These are phyloP conservation scores for Diceros bicornis DNA, from an alignment of 2,797 vertebrate genomes.

Conservation along the genomic window DNA sequence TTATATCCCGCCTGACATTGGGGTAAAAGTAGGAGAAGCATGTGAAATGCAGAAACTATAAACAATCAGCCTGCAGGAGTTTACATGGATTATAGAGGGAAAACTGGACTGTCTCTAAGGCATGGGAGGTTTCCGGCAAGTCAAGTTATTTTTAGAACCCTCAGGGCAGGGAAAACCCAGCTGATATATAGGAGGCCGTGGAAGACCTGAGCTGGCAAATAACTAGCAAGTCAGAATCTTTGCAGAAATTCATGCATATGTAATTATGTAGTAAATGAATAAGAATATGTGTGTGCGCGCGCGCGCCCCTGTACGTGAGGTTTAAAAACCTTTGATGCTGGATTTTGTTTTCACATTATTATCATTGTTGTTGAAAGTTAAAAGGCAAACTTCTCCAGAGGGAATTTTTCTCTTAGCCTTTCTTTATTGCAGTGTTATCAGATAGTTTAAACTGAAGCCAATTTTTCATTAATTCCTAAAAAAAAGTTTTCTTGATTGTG, in stretches of 20 bases:
- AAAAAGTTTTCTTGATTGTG: not conserved
- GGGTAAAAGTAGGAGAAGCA: not conserved
- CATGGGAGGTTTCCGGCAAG: not conserved
- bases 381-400: not conserved
- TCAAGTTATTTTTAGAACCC: not conserved
- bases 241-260: not conserved
- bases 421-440: not conserved
- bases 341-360: conserved; percentile 20
- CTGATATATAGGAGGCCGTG: not conserved
- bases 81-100: not conserved
- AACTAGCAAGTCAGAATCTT: not conserved
- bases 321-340: not conserved
- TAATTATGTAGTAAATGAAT: not conserved
- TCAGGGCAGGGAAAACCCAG: not conserved
- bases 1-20: not conserved
- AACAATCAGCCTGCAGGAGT: not conserved
- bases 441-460: not conserved
- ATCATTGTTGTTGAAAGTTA: not conserved
- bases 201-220: not conserved
- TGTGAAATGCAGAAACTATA: not conserved
- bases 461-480: not conserved
- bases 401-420: not conserved
- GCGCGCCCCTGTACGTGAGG: no score
- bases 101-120: not conserved
- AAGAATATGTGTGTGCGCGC: not conserved